phyloP scores from a whole-genome alignment of 2,797 vertebrate genomes.

The Garrulus glandarius region DNA sequence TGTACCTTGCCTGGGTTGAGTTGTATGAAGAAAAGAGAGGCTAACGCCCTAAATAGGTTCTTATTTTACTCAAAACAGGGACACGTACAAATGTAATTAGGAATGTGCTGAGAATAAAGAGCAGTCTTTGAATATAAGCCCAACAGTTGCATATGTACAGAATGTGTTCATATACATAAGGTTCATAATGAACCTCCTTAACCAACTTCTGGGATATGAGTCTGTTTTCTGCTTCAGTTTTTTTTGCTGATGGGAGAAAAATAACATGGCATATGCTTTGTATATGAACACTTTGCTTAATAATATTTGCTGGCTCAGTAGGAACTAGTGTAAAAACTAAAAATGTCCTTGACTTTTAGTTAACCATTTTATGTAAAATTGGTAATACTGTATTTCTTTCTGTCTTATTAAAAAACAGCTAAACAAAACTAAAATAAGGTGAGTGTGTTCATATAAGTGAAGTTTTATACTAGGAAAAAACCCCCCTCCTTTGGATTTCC shows the following conservation, averaged over 20 bases:
- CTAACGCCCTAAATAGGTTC: neutral
- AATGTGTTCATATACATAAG: neutral
- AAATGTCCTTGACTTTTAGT: neutral
- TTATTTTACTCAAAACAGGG: neutral
- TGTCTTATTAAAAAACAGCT: neutral
- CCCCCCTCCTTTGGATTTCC: accelerated
- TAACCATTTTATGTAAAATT: neutral
- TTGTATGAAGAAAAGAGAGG: neutral
- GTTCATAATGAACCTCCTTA: neutral
- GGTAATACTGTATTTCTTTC: neutral
- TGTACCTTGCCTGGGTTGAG: neutral
- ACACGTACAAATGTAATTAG: neutral
- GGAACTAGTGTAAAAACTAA: accelerated
- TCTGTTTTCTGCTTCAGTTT: neutral
- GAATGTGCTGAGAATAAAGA: neutral
- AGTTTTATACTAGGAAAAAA: neutral
- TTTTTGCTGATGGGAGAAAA: neutral
- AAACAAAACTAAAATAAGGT: neutral
- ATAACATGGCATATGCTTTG: neutral
- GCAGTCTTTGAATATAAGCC: neutral
- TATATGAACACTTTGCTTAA: neutral
- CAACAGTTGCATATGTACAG: neutral
- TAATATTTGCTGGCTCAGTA: neutral
- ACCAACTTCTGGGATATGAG: neutral
- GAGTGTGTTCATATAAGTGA: neutral